Evolutionary conservation across 2,888 invertebrate genomes (phyloP).

Genomic region (Germaria angustata): DNA sequence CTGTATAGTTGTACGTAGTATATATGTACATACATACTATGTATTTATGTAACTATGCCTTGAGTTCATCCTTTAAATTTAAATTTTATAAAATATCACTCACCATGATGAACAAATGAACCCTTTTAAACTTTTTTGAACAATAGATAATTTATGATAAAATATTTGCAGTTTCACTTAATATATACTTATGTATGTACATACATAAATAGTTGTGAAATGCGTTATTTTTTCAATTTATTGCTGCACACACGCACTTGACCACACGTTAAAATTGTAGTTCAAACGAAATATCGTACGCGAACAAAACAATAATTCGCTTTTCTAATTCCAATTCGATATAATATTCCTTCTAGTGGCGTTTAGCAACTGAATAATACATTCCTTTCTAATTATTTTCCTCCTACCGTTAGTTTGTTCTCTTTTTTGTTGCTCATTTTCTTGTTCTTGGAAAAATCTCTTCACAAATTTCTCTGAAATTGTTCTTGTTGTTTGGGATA

Average conservation of each 20-base stretch:
- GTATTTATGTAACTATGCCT: too few relatives aligned
- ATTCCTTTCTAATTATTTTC: slow-evolving; percentile 15
- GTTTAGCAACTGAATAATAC: slow-evolving; percentile 46
- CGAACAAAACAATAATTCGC: slow-evolving; percentile 22
- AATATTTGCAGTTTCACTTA: neutral
- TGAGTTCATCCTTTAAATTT: too few relatives aligned
- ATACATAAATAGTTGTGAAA: too few relatives aligned
- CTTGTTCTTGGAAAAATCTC: slow-evolving; percentile 13
- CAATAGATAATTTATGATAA: slow-evolving; percentile 29
- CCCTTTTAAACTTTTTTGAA: slow-evolving; percentile 63
- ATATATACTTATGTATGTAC: neutral
- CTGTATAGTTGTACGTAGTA: too few relatives aligned
- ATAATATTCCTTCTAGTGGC: slow-evolving; percentile 53
- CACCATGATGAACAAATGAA: slow-evolving; percentile 68
- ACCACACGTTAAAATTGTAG: neutral
- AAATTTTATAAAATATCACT: slow-evolving; percentile 57
- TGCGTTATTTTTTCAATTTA: neutral
- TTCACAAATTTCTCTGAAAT: neutral
- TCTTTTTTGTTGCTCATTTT: slow-evolving; percentile 35
- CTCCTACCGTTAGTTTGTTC: slow-evolving; percentile 47
- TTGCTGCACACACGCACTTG: neutral
- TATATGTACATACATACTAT: too few relatives aligned
- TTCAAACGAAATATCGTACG: neutral
- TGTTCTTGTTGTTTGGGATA: neutral
- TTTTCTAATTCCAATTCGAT: slow-evolving; percentile 17